Evolutionary conservation across 2,113 vertebrate species (phyloP).

Genomic region (Callipepla californica): DNA sequence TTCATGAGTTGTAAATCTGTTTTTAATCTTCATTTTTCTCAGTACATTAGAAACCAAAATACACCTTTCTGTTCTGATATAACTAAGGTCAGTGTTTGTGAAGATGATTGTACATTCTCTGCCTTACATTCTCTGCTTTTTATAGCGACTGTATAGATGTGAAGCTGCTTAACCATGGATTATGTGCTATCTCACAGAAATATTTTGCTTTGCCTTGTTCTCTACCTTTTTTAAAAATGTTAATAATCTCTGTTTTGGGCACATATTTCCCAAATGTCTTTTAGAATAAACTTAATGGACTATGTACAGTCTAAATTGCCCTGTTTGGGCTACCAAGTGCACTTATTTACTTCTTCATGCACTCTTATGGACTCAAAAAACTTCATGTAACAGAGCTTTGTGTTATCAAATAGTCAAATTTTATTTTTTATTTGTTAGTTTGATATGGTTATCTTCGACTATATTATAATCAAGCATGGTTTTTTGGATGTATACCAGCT

Average conservation of each 20-base stretch:
- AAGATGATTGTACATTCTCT: background rate
- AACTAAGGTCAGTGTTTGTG: background rate
- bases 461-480: accelerated
- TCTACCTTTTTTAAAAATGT: background rate
- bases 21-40: background rate
- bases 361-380: background rate
- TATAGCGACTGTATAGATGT: accelerated
- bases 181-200: background rate
- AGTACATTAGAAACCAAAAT: background rate
- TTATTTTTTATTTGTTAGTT: background rate
- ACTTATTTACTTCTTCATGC: background rate
- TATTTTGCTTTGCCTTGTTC: background rate
- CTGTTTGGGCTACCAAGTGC: background rate
- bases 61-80: background rate
- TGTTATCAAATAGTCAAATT: background rate
- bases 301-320: background rate
- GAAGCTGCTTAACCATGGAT: background rate
- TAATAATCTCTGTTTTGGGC: background rate
- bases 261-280: background rate
- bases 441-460: background rate
- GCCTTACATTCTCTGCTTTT: background rate
- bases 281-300: background rate
- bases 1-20: background rate
- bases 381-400: accelerated
- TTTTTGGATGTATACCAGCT: background rate